phyloP scores from a whole-genome alignment of 2,888 invertebrate genomes.

The Cancer borealis region DNA sequence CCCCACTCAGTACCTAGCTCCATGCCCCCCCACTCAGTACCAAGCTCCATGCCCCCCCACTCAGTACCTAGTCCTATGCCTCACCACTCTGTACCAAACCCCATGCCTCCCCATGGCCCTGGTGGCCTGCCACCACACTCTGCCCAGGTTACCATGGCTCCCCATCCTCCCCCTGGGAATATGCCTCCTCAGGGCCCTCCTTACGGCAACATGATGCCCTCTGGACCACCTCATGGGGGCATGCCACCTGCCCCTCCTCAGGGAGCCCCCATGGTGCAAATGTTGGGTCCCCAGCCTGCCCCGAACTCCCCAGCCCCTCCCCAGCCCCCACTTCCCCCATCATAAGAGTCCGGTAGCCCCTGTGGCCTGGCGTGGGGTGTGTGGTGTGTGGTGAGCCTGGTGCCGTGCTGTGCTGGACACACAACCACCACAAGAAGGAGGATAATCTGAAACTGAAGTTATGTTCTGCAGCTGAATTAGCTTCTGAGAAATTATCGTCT shows the following conservation, averaged over 20 bases:
- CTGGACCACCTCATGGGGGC: not conserved
- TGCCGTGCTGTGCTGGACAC: not conserved
- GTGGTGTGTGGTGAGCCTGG: not conserved
- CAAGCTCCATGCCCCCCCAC: not conserved
- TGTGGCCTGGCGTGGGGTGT: not conserved
- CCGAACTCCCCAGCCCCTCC: not conserved
- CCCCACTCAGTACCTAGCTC: not conserved
- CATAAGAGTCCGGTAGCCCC: not conserved
- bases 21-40: not conserved
- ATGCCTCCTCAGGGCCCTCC: not conserved
- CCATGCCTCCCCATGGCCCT: not conserved
- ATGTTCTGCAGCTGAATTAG: not conserved
- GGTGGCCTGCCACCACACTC: not conserved
- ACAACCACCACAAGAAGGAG: not conserved
- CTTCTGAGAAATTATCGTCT: not conserved
- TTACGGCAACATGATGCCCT: constrained; percentile 7
- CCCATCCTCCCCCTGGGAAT: not conserved
- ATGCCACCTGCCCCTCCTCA: not conserved
- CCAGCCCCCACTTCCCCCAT: not conserved
- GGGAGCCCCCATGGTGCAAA: not conserved
- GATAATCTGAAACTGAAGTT: not conserved
- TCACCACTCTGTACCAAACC: not conserved
- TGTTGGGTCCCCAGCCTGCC: not conserved
- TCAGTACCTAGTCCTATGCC: not conserved
- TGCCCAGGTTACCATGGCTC: not conserved